A percentile compares a stretch with the other conserved stretches of the same genome.
Evolutionary conservation across 2,113 vertebrate genomes (phyloP).

Genomic region (Caranx melampygus): DNA sequence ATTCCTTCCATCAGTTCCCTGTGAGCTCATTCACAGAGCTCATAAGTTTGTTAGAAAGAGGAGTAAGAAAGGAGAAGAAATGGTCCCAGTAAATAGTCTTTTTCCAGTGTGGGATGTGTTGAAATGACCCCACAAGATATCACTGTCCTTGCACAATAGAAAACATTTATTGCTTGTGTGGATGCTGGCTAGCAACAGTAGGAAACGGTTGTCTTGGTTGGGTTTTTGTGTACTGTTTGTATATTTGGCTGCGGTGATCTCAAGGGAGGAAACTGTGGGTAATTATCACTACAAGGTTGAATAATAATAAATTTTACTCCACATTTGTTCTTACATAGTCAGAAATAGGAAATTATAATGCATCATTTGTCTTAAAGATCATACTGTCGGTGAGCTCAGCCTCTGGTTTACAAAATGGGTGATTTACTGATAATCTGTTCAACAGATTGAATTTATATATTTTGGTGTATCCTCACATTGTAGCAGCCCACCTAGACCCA

Average conservation of each 20-base stretch:
- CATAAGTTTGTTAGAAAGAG: constrained; percentile 3
- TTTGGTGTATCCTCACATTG: background rate
- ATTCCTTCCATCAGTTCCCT: constrained; percentile 27
- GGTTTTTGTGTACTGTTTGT: constrained; percentile 40
- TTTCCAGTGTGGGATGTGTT: constrained; percentile 49
- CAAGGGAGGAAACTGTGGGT: constrained; percentile 49
- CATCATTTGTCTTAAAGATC: constrained; percentile 43
- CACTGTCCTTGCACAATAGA: constrained; percentile 6
- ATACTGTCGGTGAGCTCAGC: constrained; percentile 48
- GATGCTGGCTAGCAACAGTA: too few species aligned
- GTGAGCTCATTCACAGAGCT: constrained; percentile 35
- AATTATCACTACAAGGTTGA: constrained; percentile 37
- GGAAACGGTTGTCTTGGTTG: constrained; percentile 37
- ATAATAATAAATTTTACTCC: constrained; percentile 30
- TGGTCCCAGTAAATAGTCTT: constrained; percentile 49
- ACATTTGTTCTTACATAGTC: constrained; percentile 23
- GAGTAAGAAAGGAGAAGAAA: background rate
- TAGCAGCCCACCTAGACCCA: background rate
- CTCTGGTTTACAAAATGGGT: constrained; percentile 16
- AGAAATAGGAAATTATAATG: constrained; percentile 29
- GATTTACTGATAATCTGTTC: constrained; percentile 37
- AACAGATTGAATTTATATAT: constrained; percentile 28
- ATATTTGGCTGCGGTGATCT: constrained; percentile 40
- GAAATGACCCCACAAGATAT: constrained; percentile 50
- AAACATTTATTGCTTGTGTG: background rate